Evolutionary conservation across 2,113 vertebrate genomes (phyloP), one percentile per base, ranked within the genome.

Genomic region (Argyrosomus japonicus): DNA sequence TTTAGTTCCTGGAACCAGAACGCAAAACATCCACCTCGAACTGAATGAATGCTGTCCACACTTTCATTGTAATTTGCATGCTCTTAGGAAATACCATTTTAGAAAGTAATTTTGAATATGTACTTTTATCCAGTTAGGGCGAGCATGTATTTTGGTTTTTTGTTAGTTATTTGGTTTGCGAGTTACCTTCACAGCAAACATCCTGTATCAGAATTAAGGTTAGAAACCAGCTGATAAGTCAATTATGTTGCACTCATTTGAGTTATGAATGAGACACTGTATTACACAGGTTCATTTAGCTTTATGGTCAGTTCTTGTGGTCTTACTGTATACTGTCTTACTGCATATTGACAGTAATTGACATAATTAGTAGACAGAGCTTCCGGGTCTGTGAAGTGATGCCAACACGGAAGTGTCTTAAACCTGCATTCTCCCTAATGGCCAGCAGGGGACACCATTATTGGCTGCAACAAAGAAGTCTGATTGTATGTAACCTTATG

Each of bases 1-100:
- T 77, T 75, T 18, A 65, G 72, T 27, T 83, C 11, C 51, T 79
- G 54, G 36, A 75, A 70, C 6, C 54, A 71, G 19, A 81, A 51
- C 17, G 77, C 17, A 61, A 74, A 77, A 81, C 57, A 75, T 68
- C 48, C 64, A 75, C 27, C 45, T 81, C 58, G 62, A 43, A 17
- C 19, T 64, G 68, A 25, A 29, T 57, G 47, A 74, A 71, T 5
- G 51, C 67, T 48, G 10, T 62, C 63, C 68, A 12, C 68, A 57
- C 29, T 47, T 67, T 4, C 4, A 51, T 32, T 36, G 57, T n/a
- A 70, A 19, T 64, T 82, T 69, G 53, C 65, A 58, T 27, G 29
- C 21, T 61, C 40, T n/a, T 13, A 43, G 25, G 25, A 63, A 32
- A 0, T 43, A 76, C 54, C 18, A 5, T 19, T 62, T 62, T 21